Evolutionary conservation across 2,888 invertebrate genomes (phyloP).

Genomic region (Pterostichus madidus): DNA sequence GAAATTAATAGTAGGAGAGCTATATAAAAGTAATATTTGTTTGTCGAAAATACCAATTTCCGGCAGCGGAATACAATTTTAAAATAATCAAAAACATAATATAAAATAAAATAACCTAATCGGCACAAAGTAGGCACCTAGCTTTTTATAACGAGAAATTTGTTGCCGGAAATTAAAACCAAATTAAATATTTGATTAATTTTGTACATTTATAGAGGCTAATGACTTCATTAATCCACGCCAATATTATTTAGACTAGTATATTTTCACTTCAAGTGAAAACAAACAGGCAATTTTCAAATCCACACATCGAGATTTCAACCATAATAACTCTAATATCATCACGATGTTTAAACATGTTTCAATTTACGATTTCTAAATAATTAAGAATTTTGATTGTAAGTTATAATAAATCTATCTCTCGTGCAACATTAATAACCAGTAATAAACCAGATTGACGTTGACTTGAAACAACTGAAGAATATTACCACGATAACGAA

Average conservation of each 20-base stretch:
- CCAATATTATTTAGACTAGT: slow-evolving; percentile 5
- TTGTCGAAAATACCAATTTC: too few relatives aligned
- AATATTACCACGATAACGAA: slow-evolving; percentile 21
- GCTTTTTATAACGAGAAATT: background rate
- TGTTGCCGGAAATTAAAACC: slow-evolving; percentile 35
- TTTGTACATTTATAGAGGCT: slow-evolving; percentile 35
- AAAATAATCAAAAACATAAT: too few relatives aligned
- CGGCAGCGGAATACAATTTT: too few relatives aligned
- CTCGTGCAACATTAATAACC: slow-evolving; percentile 11
- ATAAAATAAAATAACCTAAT: too few relatives aligned
- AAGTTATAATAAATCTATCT: slow-evolving; percentile 25
- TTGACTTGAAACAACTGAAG: too few relatives aligned
- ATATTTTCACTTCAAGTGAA: slow-evolving; percentile 18
- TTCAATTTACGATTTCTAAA: slow-evolving; percentile 26
- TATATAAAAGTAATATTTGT: too few relatives aligned
- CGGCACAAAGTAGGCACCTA: too few relatives aligned
- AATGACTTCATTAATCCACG: background rate
- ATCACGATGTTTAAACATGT: background rate
- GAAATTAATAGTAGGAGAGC: too few relatives aligned
- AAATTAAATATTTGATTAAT: slow-evolving; percentile 14
- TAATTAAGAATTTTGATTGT: slow-evolving; percentile 19
- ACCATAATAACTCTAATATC: background rate
- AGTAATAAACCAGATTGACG: background rate
- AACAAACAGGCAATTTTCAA: background rate
- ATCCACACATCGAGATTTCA: background rate